phyloP scores from a whole-genome alignment of 37 sponge, comb jelly and placozoan genomes.

The Hexactinellida sp. region DNA sequence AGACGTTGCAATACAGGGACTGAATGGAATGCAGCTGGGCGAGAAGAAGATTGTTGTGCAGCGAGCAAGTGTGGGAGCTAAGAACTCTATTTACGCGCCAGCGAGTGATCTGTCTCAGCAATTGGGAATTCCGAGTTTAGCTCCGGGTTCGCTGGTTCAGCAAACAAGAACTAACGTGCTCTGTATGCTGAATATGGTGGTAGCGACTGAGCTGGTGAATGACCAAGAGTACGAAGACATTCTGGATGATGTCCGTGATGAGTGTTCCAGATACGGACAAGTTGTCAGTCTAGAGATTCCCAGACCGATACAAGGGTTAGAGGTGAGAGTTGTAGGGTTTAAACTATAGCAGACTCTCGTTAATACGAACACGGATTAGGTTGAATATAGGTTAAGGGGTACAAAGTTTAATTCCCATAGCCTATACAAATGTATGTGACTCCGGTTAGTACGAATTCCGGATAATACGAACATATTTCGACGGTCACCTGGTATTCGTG shows the following conservation, averaged over 20 bases:
- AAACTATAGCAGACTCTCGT: no score
- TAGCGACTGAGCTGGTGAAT: conserved; percentile 74
- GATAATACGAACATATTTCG: no score
- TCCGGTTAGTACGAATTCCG: no score
- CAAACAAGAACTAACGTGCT: conserved; percentile 54
- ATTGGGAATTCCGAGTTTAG: neutral
- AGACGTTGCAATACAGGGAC: conserved; percentile 85
- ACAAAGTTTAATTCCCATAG: no score
- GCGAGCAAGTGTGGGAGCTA: conserved; percentile 89
- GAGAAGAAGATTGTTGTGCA: conserved; percentile 99
- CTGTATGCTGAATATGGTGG: conserved; percentile 97
- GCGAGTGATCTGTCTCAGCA: conserved; percentile 18
- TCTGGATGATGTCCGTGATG: conserved; percentile 94
- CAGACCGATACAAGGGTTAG: conserved; percentile 64
- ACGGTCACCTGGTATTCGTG: no score
- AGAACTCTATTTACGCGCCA: conserved; percentile 24
- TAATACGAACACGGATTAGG: no score
- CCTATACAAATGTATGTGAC: no score
- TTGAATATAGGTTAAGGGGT: no score
- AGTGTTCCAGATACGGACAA: conserved; percentile 76
- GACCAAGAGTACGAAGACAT: conserved; percentile 97
- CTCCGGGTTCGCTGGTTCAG: neutral
- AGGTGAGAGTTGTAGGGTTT: conserved; percentile 36
- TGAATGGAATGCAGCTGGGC: conserved; percentile 96
- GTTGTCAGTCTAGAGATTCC: conserved; percentile 75